phyloP scores from a whole-genome alignment of 2,797 vertebrate species.

The Cryptoprocta ferox region DNA sequence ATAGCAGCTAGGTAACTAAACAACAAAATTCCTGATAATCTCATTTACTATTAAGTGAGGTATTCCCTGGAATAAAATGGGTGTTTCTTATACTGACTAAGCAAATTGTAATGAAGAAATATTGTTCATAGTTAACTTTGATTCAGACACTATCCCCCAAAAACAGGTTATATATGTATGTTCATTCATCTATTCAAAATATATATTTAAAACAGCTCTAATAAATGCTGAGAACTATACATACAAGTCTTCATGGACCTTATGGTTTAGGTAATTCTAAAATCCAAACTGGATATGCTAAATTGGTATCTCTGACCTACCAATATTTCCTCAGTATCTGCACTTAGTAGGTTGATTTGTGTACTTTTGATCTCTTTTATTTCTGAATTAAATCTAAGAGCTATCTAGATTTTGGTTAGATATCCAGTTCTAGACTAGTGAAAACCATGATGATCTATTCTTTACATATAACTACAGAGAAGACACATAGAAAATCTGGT shows the following conservation, averaged over 20 bases:
- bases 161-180: not conserved
- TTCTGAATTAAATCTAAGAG: not conserved
- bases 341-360: not conserved
- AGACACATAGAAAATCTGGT: not conserved
- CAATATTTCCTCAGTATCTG: not conserved
- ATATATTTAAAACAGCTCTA: not conserved
- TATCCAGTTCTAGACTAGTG: not conserved
- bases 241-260: not conserved
- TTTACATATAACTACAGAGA: not conserved
- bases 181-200: not conserved
- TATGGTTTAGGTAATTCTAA: not conserved
- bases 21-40: not conserved
- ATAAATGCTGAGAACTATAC: not conserved
- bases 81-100: not conserved
- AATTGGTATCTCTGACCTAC: not conserved
- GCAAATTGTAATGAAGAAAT: not conserved
- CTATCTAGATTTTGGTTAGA: not conserved
- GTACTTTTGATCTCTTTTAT: not conserved
- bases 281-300: not conserved
- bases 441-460: not conserved
- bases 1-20: not conserved
- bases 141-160: not conserved
- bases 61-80: not conserved
- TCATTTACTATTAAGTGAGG: not conserved
- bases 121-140: not conserved